Conservation (phyloP, 2,113 vertebrate species). For the Mesitornis unicolor region DNA sequence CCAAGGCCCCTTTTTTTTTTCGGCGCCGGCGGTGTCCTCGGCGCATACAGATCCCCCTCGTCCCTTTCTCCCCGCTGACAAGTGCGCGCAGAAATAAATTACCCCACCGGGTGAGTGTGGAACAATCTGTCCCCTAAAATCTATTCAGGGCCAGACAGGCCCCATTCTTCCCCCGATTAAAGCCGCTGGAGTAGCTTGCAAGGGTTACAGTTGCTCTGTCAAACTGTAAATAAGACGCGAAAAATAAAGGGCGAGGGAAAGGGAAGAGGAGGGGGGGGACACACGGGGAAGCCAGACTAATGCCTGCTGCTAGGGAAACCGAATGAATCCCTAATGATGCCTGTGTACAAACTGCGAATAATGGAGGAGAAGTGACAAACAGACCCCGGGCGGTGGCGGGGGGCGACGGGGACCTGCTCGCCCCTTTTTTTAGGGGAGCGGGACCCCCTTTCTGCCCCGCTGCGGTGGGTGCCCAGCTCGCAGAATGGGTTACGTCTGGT, state of each 20-base stretch:
- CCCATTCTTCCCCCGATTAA: slow-evolving; percentile 69
- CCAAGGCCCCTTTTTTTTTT: too few species aligned
- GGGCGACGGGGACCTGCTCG: not conserved
- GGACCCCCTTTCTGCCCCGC: not conserved
- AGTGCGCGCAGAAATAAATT: slow-evolving; percentile 74
- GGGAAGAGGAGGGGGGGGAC: slow-evolving; percentile 43
- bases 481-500: not conserved
- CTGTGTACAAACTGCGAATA: slow-evolving; percentile 65
- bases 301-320: slow-evolving; percentile 65
- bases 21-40: slow-evolving; percentile 43
- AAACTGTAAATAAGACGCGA: slow-evolving; percentile 75
- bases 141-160: slow-evolving; percentile 72
- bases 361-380: slow-evolving; percentile 55
- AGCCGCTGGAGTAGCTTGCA: slow-evolving; percentile 69
- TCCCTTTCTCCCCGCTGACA: slow-evolving; percentile 73
- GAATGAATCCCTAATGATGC: slow-evolving; percentile 68
- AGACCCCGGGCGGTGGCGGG: not conserved
- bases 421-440: not conserved
- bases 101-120: slow-evolving; percentile 65
- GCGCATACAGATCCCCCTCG: slow-evolving; percentile 67
- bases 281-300: slow-evolving; percentile 63
- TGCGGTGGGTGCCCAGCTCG: not conserved
- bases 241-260: slow-evolving; percentile 53
- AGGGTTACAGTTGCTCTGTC: slow-evolving; percentile 73
- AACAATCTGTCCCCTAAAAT: slow-evolving; percentile 72